phyloP scores from a whole-genome alignment of 2,797 vertebrate genomes.

The Prionace glauca region DNA sequence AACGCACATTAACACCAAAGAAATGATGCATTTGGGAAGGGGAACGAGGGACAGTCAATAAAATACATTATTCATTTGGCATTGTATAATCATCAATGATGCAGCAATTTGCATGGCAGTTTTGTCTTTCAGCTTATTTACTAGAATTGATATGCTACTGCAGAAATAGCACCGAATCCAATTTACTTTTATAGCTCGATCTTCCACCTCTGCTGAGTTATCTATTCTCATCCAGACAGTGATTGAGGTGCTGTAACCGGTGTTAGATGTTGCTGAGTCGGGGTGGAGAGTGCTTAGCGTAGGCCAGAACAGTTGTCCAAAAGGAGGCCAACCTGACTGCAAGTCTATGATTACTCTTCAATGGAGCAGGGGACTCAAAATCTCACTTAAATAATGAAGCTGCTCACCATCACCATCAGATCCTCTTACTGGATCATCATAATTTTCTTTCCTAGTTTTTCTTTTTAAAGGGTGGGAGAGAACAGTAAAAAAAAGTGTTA shows the following conservation, averaged over 20 bases:
- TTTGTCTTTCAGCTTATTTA: neutral
- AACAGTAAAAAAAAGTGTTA: no score
- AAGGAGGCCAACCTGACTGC: neutral
- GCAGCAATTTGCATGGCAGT: neutral
- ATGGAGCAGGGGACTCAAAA: neutral
- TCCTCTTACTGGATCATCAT: neutral
- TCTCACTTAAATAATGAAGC: neutral
- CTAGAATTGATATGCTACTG: neutral
- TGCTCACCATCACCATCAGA: neutral
- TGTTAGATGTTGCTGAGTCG: neutral
- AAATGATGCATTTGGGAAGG: neutral
- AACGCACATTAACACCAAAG: neutral
- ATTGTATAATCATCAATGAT: neutral
- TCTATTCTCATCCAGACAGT: neutral
- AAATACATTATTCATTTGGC: neutral
- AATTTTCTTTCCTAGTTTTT: neutral
- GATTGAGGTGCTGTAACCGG: neutral
- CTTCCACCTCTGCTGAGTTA: neutral
- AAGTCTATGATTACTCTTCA: no score
- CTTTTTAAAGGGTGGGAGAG: no score
- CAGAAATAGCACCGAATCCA: neutral
- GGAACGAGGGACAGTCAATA: constrained; percentile 9
- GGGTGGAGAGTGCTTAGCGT: neutral
- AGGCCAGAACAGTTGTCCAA: neutral
- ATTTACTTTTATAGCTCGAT: neutral